Conservation (phyloP, 53 echinoderm and acorn worm species). For the Mesocentrotus franciscanus region DNA sequence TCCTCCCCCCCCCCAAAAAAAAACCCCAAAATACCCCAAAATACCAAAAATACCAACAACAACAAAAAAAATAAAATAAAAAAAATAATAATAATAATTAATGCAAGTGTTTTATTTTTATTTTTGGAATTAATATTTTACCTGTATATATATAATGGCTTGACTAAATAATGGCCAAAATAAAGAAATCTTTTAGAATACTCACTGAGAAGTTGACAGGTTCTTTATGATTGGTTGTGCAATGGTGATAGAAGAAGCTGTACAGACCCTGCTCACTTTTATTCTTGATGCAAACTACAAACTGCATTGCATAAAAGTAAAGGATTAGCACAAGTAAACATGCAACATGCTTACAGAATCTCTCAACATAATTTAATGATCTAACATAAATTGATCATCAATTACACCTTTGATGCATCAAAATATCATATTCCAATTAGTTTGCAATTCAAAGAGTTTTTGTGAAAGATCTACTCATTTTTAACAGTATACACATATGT, state of each 20-base stretch:
- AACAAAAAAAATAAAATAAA: neutral
- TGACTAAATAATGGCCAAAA: neutral
- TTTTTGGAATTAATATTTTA: neutral
- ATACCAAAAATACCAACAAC: too few relatives aligned
- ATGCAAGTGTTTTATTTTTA: neutral
- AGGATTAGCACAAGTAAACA: neutral
- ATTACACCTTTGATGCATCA: too few relatives aligned
- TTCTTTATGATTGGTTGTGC: neutral
- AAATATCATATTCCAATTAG: too few relatives aligned
- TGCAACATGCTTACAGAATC: too few relatives aligned
- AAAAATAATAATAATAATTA: too few relatives aligned
- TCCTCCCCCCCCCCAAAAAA: neutral
- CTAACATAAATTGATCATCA: too few relatives aligned
- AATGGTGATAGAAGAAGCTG: constrained; percentile 65
- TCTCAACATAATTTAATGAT: too few relatives aligned
- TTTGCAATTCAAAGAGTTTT: too few relatives aligned
- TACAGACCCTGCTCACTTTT: constrained; percentile 48
- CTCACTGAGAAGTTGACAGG: constrained; percentile 57
- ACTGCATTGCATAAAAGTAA: constrained; percentile 26
- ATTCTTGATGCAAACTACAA: constrained; percentile 51
- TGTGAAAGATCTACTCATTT: too few relatives aligned
- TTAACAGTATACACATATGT: too few relatives aligned
- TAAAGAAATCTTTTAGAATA: neutral
- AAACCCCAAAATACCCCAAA: neutral
- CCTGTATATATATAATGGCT: neutral